Conservation (phyloP, 1,140 invertebrate genomes). For the Brachionus rubens region DNA sequence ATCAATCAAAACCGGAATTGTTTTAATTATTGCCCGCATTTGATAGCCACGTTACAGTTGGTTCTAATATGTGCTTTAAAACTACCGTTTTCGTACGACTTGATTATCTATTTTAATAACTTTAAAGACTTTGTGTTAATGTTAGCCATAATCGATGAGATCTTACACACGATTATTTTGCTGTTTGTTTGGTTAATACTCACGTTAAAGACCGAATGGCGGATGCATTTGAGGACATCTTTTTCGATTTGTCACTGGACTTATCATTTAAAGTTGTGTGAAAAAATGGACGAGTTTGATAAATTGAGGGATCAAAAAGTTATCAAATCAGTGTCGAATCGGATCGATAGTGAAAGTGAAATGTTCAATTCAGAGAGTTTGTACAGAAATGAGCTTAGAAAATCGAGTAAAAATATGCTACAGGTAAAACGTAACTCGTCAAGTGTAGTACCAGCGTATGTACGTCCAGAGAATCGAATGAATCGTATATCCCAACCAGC, state of each 20-base stretch:
- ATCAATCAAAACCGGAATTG: neutral
- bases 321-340: neutral
- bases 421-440: constrained; percentile 9
- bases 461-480: constrained; percentile 1
- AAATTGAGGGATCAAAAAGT: neutral
- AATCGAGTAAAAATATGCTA: constrained; percentile 8
- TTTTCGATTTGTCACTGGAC: constrained; percentile 30
- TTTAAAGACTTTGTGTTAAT: constrained; percentile 6
- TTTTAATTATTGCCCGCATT: constrained; percentile 42
- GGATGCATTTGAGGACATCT: constrained; percentile 15
- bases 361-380: constrained; percentile 27
- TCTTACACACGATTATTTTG: constrained; percentile 16
- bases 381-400: constrained; percentile 37
- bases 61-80: constrained; percentile 8
- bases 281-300: neutral
- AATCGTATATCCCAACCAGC: constrained; percentile 7
- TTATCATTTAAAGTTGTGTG: constrained; percentile 18
- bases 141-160: constrained; percentile 8
- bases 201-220: constrained; percentile 7
- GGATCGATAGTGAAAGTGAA: neutral
- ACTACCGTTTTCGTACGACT: constrained; percentile 27
- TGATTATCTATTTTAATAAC: constrained; percentile 13
- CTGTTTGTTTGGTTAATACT: constrained; percentile 12
- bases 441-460: neutral
- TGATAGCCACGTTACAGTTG: constrained; percentile 14